Evolutionary conservation across 2,888 invertebrate genomes (phyloP), one percentile per base, ranked within the genome.

Genomic region (Acleris holmiana): DNA sequence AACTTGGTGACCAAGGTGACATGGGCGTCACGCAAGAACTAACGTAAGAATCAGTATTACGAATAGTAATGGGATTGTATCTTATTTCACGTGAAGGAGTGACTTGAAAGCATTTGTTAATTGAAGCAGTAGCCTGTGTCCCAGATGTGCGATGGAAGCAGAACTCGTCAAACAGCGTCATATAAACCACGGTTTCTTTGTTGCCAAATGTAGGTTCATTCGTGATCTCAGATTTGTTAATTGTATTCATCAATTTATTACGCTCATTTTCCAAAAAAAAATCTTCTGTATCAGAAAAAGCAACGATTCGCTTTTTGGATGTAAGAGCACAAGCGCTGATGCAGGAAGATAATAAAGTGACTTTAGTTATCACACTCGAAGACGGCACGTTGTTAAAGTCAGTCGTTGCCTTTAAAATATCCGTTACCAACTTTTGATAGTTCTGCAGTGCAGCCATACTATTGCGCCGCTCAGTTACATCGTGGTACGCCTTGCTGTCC

Each of bases 71-170:
- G 44, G 68, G 67, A 25, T 65, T 25, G 53, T 67, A 59, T 47
- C 44, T 47, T 10, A 65, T 69, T 67, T 53, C 61, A 65, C 23
- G 51, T 18, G 40, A 23, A 18, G 53, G n/a, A n/a, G 40, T n/a
- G 44, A 83, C 86, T 80, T 92, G 91, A 63, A 91, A 77, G 70
- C 90, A 89, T 78, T 92, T 92, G 72, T 92, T 91, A 35, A 92
- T 76, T 10, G 85, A 85, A 66, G 87, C 90, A 50, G 91, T 89
- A n/a, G 91, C 91, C 72, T 92, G 91, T 21, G 91, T 86, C 41
- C 85, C 84, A 40, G 84, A 84, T 44, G 79, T 75, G 25, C 75
- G 78, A 67, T 65, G 72, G 23, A 57, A 73, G 65, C 67, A 73
- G 61, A 71, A 73, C 56, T 87, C 78, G 67, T 85, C 72, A 48